phyloP scores from a whole-genome alignment of 2,888 invertebrate genomes.

The Machimus rusticus region DNA sequence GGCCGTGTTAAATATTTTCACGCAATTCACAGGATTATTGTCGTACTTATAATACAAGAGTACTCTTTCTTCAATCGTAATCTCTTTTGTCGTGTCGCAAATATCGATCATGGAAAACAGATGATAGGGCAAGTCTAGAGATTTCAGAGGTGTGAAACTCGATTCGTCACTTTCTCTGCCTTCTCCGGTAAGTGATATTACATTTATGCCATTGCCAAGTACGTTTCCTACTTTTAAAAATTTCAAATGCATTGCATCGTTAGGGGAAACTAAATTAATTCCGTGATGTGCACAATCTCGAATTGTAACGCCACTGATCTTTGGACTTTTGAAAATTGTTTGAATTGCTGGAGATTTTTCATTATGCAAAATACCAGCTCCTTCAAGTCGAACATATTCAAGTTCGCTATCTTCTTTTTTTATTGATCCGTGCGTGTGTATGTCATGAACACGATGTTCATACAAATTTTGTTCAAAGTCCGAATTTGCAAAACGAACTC shows the following conservation, averaged over 20 bases:
- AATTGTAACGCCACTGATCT: constrained; percentile 81
- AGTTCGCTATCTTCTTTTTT: constrained; percentile 78
- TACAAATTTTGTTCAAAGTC: constrained; percentile 88
- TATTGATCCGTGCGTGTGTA: constrained; percentile 77
- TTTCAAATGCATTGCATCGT: constrained; percentile 79
- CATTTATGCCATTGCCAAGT: constrained; percentile 88
- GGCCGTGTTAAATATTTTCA: constrained; percentile 92
- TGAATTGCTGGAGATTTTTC: constrained; percentile 94
- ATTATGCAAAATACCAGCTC: constrained; percentile 95
- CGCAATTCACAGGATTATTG: constrained; percentile 94
- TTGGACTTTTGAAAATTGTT: constrained; percentile 86
- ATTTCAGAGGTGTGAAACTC: constrained; percentile 85
- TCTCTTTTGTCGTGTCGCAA: constrained; percentile 93
- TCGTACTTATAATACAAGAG: constrained; percentile 96
- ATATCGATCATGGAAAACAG: constrained; percentile 95
- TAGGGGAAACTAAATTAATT: constrained; percentile 88
- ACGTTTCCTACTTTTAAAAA: constrained; percentile 79
- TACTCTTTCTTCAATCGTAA: constrained; percentile 87
- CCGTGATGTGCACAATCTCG: constrained; percentile 88
- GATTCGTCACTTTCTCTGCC: constrained; percentile 86
- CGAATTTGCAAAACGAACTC: constrained; percentile 88
- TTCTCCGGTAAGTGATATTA: constrained; percentile 91
- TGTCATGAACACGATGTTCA: constrained; percentile 82
- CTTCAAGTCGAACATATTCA: constrained; percentile 81
- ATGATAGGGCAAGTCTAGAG: constrained; percentile 85